Evolutionary conservation across 2,888 invertebrate genomes (phyloP), one percentile per base, ranked within the genome.

Genomic region (Teinopalpus imperialis): DNA sequence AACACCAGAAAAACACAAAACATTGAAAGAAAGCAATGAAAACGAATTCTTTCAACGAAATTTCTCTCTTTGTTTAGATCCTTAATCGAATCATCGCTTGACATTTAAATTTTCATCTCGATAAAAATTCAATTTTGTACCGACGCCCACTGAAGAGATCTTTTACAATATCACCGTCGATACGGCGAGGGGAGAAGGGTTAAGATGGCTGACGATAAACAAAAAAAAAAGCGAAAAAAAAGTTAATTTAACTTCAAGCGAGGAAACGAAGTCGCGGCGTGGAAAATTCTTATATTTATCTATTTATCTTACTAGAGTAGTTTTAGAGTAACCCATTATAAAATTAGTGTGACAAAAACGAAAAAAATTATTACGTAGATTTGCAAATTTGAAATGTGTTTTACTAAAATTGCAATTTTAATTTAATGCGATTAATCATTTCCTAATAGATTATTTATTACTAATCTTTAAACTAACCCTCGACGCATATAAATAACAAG

Each of bases 71-170:
- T 40, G 48, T 53, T 53, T 50, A 40, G 46, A 48, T 40, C 37
- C 35, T 44, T 54, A 53, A 54, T 54, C 53, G 53, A 54, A 52
- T 55, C 43, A 39, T 54, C 51, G 49, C 45, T 27, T 43, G 47
- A 43, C 52, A 49, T 48, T 53, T 51, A 52, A 71, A 73, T 72
- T 78, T 71, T 67, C 70, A 87, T 88, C 83, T 64, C 71, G 87
- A 88, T 87, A 86, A 85, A 85, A 87, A 86, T 88, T 86, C 85
- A 85, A 86, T 88, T 83, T 82, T 75, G 65, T 61, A 63, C 67
- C 66, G 65, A 64, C 74, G 69, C 70, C 74, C 71, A 69, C 74
- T 67, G 69, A 63, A 53, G 59, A 66, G 77, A 74, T 75, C 75
- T 72, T 81, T 81, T 80, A 81, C 82, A 78, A 73, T 80, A 68